These are phyloP conservation scores for Ovibos moschatus DNA, from an alignment of 2,113 vertebrate species.

Conservation along the genomic window DNA sequence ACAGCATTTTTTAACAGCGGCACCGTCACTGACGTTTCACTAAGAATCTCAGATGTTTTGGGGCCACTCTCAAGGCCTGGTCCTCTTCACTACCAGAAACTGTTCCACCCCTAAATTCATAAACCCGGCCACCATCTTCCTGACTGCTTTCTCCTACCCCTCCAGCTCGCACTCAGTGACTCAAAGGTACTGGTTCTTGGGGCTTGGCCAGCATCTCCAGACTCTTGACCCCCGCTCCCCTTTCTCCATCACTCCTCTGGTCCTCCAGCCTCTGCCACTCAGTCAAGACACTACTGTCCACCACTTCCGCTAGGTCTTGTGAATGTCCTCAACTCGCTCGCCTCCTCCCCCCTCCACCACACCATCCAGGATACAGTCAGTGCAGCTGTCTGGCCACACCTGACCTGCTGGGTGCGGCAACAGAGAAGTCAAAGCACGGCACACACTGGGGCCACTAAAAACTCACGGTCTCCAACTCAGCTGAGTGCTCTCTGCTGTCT, in stretches of 20 bases:
- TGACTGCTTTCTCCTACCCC: accelerated
- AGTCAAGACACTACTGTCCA: neutral
- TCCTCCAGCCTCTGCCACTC: neutral
- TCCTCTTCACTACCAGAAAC: neutral
- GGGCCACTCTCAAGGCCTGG: neutral
- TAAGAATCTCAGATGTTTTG: neutral
- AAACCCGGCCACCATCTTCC: neutral
- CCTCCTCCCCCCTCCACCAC: neutral
- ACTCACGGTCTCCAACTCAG: neutral
- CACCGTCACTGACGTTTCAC: neutral
- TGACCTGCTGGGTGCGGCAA: neutral
- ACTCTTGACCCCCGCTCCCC: neutral
- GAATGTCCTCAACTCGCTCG: neutral
- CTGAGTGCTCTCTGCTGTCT: neutral
- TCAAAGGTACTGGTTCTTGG: neutral
- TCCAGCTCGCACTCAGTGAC: neutral
- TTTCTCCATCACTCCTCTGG: neutral
- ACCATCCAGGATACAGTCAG: neutral
- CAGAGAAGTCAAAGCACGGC: neutral
- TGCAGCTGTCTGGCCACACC: neutral
- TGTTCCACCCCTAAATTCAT: neutral
- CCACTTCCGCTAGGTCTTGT: neutral
- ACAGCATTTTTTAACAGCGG: neutral
- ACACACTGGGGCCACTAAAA: neutral
- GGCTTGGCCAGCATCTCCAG: neutral